Conservation (phyloP, 2,888 invertebrate genomes). For the Podabrus alpinus region DNA sequence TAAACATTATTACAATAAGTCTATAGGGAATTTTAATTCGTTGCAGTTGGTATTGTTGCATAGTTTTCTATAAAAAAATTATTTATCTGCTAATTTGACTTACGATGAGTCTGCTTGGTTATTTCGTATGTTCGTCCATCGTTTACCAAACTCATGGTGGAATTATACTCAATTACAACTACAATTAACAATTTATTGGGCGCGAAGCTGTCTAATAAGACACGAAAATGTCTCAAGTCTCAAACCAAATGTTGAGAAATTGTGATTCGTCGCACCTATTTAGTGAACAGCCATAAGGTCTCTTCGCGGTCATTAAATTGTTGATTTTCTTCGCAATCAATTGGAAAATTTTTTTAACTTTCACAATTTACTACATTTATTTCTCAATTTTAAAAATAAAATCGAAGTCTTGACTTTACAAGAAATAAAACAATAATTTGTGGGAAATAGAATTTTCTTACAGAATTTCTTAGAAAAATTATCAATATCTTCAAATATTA, state of each 20-base stretch:
- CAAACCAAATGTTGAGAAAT: neutral
- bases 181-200: neutral
- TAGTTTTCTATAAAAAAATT: neutral
- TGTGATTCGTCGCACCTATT: neutral
- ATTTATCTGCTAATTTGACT: too few relatives aligned
- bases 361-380: neutral
- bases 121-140: too few relatives aligned
- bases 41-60: neutral
- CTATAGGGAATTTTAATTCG: neutral
- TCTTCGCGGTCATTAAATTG: neutral
- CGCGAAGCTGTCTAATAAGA: neutral
- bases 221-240: neutral
- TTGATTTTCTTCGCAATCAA: neutral
- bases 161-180: neutral
- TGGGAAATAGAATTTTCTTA: too few relatives aligned
- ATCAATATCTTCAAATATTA: too few relatives aligned
- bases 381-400: too few relatives aligned
- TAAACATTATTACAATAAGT: neutral
- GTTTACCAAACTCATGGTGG: neutral
- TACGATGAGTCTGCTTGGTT: too few relatives aligned
- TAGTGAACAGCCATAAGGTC: neutral
- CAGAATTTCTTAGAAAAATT: too few relatives aligned
- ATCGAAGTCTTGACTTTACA: too few relatives aligned
- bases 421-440: too few relatives aligned
- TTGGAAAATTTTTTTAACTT: neutral